Evolutionary conservation across 1,140 invertebrate genomes (phyloP), one percentile per base, ranked within the genome.

Genomic region (Campoletis sonorensis): DNA sequence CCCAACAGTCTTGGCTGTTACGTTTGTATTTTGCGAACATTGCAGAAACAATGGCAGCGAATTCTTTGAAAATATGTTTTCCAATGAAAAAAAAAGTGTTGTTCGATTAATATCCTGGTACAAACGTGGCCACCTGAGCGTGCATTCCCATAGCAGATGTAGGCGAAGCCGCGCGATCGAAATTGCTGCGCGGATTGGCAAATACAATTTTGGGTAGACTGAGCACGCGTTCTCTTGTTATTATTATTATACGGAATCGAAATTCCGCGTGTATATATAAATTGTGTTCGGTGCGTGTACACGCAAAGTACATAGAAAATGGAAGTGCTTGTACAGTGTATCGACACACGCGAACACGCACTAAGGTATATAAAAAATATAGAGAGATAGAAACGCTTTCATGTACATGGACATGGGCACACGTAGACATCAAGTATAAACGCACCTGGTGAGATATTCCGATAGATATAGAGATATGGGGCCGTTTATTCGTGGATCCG

Each of bases 211-310:
- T 75, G 67, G 72, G 73, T 84, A 83, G 86, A 87, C 84, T 83
- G 84, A 83, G 81, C 82, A 82, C 86, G 83, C 81, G 37, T 67
- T 73, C 54, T 81, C 84, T 86, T 87, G 82, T 87, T 85, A 89
- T 87, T 85, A 89, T 88, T 90, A 73, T 71, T 80, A 61, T 58
- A 87, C 84, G 84, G 80, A 72, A 30, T 18, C 83, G 78, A 80
- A 82, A 33, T 33, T 33, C 84, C 75, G 84, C 81, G 80, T 83
- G 84, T 77, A 86, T 84, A 85, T 84, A 86, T 33, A 33, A 5
- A 33, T 33, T 33, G 30, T 33, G 23, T 23, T 1, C 7, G 27
- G 61, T 64, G 61, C 23, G 23, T 33, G 15, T 33, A 70, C n/a
- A n/a, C 30, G 27, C 16, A 33, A 64, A 33, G 67, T 70, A 70